Evolutionary conservation across 1,140 invertebrate genomes (phyloP).

Genomic region (Papilio machaon): DNA sequence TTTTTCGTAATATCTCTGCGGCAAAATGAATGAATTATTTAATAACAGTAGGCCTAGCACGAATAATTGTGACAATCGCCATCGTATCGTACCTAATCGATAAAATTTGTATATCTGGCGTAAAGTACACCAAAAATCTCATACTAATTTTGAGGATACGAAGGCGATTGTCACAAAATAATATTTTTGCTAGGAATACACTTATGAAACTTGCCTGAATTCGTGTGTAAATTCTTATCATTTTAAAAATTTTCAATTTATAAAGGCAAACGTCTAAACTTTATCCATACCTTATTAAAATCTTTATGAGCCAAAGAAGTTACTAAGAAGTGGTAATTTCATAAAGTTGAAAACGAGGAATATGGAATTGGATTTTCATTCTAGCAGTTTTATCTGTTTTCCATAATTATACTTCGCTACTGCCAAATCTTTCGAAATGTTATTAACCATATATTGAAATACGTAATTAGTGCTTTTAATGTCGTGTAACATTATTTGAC

Average conservation of each 20-base stretch:
- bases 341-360: slow-evolving; percentile 18
- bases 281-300: not conserved
- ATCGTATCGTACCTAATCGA: no score
- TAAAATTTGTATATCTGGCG: no score
- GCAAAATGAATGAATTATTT: no score
- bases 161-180: no score
- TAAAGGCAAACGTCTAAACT: not conserved
- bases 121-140: no score
- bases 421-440: not conserved
- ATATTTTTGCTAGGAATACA: no score
- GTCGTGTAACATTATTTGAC: not conserved
- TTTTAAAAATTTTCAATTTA: not conserved
- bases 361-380: slow-evolving; percentile 19
- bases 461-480: no score
- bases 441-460: no score
- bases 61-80: no score
- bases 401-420: not conserved
- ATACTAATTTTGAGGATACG: no score
- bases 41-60: no score
- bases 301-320: slow-evolving; percentile 5
- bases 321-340: not conserved
- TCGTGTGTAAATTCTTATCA: not conserved
- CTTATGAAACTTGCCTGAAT: not conserved
- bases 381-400: slow-evolving; percentile 3
- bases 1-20: no score